phyloP scores from a whole-genome alignment of 2,888 invertebrate species.

The Cetonia aurata region DNA sequence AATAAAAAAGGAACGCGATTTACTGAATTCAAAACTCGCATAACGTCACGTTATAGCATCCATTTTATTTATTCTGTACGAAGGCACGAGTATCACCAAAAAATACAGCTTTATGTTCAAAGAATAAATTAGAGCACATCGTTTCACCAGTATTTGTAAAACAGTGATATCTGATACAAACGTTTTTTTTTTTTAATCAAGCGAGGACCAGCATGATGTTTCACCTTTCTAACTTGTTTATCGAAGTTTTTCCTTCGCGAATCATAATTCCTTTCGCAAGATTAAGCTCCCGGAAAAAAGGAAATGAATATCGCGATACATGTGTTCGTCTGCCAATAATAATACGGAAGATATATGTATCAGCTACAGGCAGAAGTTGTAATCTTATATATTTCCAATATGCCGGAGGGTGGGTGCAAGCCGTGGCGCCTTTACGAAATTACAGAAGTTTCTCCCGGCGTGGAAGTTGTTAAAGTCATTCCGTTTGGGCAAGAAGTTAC shows the following conservation, averaged over 20 bases:
- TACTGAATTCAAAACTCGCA: conserved; percentile 28
- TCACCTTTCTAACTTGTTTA: no score
- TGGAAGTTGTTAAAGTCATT: conserved; percentile 50
- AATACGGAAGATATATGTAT: conserved; percentile 41
- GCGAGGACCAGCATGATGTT: no score
- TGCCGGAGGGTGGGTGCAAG: conserved; percentile 27
- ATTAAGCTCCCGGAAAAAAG: conserved; percentile 5
- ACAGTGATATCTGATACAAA: no score
- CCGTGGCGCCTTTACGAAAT: conserved; percentile 45
- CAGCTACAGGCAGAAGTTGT: conserved; percentile 43
- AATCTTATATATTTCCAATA: conserved; percentile 48
- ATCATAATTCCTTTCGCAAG: no score
- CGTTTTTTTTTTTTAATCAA: no score
- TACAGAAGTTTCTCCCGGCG: conserved; percentile 46
- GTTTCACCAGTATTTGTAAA: no score
- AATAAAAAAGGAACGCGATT: conserved; percentile 35
- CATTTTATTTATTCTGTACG: conserved; percentile 15
- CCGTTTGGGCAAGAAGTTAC: conserved; percentile 61
- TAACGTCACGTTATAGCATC: conserved; percentile 21
- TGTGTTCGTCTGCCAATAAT: conserved; percentile 1
- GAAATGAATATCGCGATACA: conserved; percentile 32
- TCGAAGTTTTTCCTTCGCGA: no score
- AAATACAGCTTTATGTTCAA: no score
- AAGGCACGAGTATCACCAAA: conserved; percentile 21
- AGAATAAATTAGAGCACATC: no score